Evolutionary conservation across 2,113 vertebrate species (phyloP), one percentile per base, ranked within the genome.

Genomic region (Corynorhinus townsendii): DNA sequence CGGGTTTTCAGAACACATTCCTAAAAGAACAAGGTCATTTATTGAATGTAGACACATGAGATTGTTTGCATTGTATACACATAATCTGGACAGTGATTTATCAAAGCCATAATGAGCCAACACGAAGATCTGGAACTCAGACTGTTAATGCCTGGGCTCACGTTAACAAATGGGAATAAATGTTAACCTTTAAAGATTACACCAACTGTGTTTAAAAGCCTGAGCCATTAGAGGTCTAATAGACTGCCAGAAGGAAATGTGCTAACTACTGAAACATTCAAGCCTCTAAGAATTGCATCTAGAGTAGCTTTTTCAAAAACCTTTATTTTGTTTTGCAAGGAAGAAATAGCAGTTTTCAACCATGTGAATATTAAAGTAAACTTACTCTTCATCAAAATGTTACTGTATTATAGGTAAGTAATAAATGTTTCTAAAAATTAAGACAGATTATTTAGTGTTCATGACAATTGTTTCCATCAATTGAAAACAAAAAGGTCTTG

Each of bases 281-380:
- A 43, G 38, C 24, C 49, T 52, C 7, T 6, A 64, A 82, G 49
- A 77, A 40, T 4, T 80, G 20, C 35, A 49, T 26, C 17, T 52
- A 54, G n/a, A 17, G n/a, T 9, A 76, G 49, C 19, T 66, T 90
- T 56, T 71, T 49, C 68, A 92, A 92, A 89, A 59, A 26, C 19
- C 30, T 84, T 91, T n/a, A 52, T 45, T 90, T 86, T 84, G 89
- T 84, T 95, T 91, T 77, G 56, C 11, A 66, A 75, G 47, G 43
- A 88, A 89, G 52, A 85, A 92, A 64, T 38, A 43, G 20, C 72
- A 82, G 49, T 73, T 91, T 87, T 66, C 30, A 90, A 75, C 35
- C 62, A 59, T 47, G 20, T 79, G 26, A 86, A 69, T 75, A 92
- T 59, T 75, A 88, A 95, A 92, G 52, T 20, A 35, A 93, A 62